Evolutionary conservation across 2,888 invertebrate genomes (phyloP).

Genomic region (Tetragnatha montana): DNA sequence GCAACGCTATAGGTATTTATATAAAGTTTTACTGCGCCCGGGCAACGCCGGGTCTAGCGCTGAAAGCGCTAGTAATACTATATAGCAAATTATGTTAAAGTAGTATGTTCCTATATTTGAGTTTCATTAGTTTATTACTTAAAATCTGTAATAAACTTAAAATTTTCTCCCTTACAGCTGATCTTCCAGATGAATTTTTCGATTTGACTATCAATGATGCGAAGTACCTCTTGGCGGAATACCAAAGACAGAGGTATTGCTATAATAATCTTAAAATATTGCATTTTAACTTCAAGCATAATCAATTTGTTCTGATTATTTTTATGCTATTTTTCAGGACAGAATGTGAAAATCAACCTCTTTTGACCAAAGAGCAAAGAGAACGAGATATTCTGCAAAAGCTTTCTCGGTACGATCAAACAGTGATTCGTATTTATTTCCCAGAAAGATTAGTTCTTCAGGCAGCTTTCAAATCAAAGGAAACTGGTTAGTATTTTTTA

Average conservation of each 20-base stretch:
- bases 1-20: too few relatives aligned
- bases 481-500: conserved; percentile 78
- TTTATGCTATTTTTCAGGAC: conserved; percentile 18
- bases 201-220: conserved; percentile 90
- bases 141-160: too few relatives aligned
- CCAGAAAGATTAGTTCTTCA: conserved; percentile 90
- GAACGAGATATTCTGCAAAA: conserved; percentile 78
- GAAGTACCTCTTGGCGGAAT: conserved; percentile 84
- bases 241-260: conserved; percentile 80
- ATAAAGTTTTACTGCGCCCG: too few relatives aligned
- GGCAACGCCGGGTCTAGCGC: too few relatives aligned
- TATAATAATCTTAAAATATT: not conserved
- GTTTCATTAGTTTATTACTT: too few relatives aligned
- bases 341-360: conserved; percentile 83
- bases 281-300: not conserved
- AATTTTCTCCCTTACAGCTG: conserved; percentile 70
- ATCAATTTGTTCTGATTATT: not conserved
- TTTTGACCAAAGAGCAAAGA: conserved; percentile 83
- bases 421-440: conserved; percentile 89
- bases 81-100: too few relatives aligned
- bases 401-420: conserved; percentile 81
- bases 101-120: too few relatives aligned
- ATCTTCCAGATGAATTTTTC: conserved; percentile 87
- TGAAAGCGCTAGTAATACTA: too few relatives aligned
- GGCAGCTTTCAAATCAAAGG: conserved; percentile 87